Evolutionary conservation across 2,113 vertebrate genomes (phyloP).

Genomic region (Mustela nigripes): DNA sequence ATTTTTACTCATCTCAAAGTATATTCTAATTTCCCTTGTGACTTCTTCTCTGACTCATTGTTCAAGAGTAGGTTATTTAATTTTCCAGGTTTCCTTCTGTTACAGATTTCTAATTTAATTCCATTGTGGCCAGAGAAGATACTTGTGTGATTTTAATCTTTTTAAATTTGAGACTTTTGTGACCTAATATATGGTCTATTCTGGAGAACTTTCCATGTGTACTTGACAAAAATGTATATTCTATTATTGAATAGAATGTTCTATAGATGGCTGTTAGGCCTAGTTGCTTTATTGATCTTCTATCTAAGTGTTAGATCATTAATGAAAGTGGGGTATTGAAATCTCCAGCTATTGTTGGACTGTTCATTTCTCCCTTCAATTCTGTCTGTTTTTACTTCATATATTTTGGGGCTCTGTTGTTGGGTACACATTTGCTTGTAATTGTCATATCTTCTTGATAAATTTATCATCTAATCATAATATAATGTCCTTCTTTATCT

Average conservation of each 20-base stretch:
- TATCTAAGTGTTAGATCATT: neutral
- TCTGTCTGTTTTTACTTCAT: neutral
- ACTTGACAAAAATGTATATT: neutral
- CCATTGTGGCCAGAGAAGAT: neutral
- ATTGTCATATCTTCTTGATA: neutral
- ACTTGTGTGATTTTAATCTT: neutral
- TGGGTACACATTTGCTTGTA: neutral
- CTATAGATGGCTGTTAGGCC: neutral
- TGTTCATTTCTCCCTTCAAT: neutral
- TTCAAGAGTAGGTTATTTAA: neutral
- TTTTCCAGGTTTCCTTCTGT: neutral
- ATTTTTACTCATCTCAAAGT: neutral
- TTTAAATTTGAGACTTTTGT: neutral
- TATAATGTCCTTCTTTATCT: neutral
- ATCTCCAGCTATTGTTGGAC: neutral
- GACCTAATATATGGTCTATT: neutral
- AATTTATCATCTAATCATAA: neutral
- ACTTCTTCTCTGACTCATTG: neutral
- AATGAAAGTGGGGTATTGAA: neutral
- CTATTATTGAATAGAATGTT: neutral
- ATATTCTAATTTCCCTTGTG: neutral
- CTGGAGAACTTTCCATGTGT: neutral
- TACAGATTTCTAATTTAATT: slow-evolving; percentile 22
- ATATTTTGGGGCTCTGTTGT: neutral
- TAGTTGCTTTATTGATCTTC: neutral